phyloP scores from a whole-genome alignment of 1,140 invertebrate species.

The Panagrolaimus sp. region DNA sequence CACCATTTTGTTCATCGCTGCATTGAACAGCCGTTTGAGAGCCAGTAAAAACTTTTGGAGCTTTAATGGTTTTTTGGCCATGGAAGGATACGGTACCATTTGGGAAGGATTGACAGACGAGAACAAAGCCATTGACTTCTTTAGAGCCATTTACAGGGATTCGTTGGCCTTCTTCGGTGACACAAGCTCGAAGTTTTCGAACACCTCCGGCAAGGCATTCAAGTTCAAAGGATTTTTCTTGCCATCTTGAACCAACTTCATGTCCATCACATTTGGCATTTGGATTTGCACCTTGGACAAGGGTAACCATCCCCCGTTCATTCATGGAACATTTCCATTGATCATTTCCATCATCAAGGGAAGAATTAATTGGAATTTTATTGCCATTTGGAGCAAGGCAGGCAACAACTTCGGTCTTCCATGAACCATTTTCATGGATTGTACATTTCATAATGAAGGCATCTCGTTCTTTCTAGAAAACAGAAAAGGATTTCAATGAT shows the following conservation, averaged over 20 bases:
- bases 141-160: constrained; percentile 33
- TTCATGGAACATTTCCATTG: constrained; percentile 41
- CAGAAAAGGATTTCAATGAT: too few relatives aligned
- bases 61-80: constrained; percentile 33
- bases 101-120: constrained; percentile 38
- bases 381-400: constrained; percentile 35
- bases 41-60: constrained; percentile 13
- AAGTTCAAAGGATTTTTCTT: constrained; percentile 49
- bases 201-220: constrained; percentile 43
- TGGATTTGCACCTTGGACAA: constrained; percentile 38
- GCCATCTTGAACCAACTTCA: constrained; percentile 36
- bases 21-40: constrained; percentile 19
- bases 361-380: constrained; percentile 28
- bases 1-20: constrained; percentile 25
- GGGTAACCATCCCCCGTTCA: constrained; percentile 35
- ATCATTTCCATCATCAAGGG: constrained; percentile 33
- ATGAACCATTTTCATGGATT: constrained; percentile 42
- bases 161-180: constrained; percentile 37
- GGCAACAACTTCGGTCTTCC: constrained; percentile 46
- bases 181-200: constrained; percentile 30
- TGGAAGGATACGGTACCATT: constrained; percentile 49
- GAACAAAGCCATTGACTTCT: constrained; percentile 37
- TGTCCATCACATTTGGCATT: constrained; percentile 49
- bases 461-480: constrained; percentile 37
- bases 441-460: constrained; percentile 47